A percentile compares a stretch with the other conserved stretches of the same genome.
Evolutionary conservation across 23 tunicate genomes (phyloP).

Genomic region (Corella eumyota): DNA sequence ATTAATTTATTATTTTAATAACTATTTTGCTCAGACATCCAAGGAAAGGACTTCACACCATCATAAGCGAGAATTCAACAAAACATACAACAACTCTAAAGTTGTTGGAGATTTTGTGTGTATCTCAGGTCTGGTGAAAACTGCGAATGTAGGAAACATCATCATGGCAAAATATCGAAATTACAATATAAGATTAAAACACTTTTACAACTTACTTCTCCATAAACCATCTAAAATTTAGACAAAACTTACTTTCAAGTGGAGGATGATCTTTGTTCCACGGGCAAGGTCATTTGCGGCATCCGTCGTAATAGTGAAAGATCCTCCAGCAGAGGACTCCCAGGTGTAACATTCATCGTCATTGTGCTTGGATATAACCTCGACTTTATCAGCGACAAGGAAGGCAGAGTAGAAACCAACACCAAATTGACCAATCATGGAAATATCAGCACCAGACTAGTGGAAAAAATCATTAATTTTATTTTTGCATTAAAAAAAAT

Average conservation of each 20-base stretch:
- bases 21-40: slow-evolving; percentile 74
- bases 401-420: slow-evolving; percentile 96
- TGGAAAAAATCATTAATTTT: slow-evolving; percentile 3
- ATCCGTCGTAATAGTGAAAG: slow-evolving; percentile 46
- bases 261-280: slow-evolving; percentile 82
- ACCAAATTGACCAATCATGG: slow-evolving; percentile 99
- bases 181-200: no score
- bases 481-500: no score
- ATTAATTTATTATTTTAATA: no score
- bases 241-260: slow-evolving; percentile 40
- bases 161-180: slow-evolving; percentile 54
- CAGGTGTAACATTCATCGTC: slow-evolving; percentile 87
- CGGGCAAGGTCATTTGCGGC: slow-evolving; percentile 22
- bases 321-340: slow-evolving; percentile 98
- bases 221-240: background rate
- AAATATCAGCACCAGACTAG: slow-evolving; percentile 94
- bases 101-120: no score
- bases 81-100: slow-evolving; percentile 5
- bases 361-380: slow-evolving; percentile 83
- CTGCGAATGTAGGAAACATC: slow-evolving; percentile 83
- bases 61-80: slow-evolving; percentile 16
- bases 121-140: slow-evolving; percentile 57
- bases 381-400: slow-evolving; percentile 87
- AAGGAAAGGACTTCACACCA: slow-evolving; percentile 61
- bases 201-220: no score